Conservation (phyloP, 2,113 vertebrate genomes). For the Lichenostomus cassidix region DNA sequence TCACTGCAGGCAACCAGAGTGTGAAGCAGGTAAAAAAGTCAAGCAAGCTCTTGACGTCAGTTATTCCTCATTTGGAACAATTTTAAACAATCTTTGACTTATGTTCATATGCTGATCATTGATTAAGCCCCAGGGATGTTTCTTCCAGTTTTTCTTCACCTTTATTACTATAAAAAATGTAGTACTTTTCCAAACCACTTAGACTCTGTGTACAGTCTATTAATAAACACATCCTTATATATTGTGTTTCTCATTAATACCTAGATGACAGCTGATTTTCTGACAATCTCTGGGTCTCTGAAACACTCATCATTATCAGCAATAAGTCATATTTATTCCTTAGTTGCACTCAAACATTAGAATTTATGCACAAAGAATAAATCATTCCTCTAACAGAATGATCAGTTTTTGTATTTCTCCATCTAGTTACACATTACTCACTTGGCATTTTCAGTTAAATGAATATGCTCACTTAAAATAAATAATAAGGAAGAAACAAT, state of each 20-base stretch:
- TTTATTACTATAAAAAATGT: slow-evolving; percentile 69
- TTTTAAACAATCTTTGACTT: slow-evolving; percentile 70
- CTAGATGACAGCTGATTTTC: slow-evolving; percentile 29
- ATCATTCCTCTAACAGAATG: slow-evolving; percentile 8
- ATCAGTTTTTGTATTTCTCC: slow-evolving; percentile 8
- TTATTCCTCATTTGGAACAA: slow-evolving; percentile 74
- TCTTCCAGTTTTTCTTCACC: slow-evolving; percentile 59
- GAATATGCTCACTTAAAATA: background rate
- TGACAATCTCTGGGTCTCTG: background rate
- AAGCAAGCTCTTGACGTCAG: slow-evolving; percentile 73
- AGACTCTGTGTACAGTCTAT: background rate
- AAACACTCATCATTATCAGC: background rate
- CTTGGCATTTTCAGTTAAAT: slow-evolving; percentile 43
- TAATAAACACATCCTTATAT: slow-evolving; percentile 19
- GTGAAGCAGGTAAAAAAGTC: slow-evolving; percentile 71
- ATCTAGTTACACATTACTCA: slow-evolving; percentile 6
- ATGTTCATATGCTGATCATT: slow-evolving; percentile 62
- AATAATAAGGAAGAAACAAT: slow-evolving; percentile 4
- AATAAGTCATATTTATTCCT: slow-evolving; percentile 10
- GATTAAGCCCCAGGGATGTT: slow-evolving; percentile 75
- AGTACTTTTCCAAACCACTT: slow-evolving; percentile 48
- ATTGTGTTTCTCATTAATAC: slow-evolving; percentile 36
- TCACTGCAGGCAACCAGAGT: slow-evolving; percentile 64
- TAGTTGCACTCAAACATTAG: background rate
- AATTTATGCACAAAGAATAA: slow-evolving; percentile 20